These are phyloP conservation scores for Stichopus horrens DNA, from an alignment of 53 echinoderm and acorn worm species.

Conservation along the genomic window DNA sequence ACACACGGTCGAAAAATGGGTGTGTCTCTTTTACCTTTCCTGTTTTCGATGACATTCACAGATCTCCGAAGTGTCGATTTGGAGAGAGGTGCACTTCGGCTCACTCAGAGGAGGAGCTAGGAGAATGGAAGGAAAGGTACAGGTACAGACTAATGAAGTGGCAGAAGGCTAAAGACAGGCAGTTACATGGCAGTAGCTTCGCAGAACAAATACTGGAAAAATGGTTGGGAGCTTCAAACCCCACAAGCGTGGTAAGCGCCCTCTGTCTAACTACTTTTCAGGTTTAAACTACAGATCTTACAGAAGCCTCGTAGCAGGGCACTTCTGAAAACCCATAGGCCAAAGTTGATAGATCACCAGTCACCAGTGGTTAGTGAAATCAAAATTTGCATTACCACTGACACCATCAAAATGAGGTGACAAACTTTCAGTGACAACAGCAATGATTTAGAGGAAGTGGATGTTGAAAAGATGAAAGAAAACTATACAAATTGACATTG, in stretches of 20 bases:
- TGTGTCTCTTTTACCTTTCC: background rate
- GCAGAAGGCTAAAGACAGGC: slow-evolving; percentile 90
- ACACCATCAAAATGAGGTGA: too few species aligned
- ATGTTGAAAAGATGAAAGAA: too few species aligned
- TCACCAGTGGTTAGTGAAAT: too few species aligned
- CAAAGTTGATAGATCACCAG: too few species aligned
- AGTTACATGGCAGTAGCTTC: slow-evolving; percentile 94
- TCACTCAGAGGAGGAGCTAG: slow-evolving; percentile 93
- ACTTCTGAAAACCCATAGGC: too few species aligned
- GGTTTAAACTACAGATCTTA: too few species aligned
- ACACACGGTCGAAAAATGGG: background rate
- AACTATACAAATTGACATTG: too few species aligned
- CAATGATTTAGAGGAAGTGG: too few species aligned
- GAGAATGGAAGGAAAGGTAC: slow-evolving; percentile 96
- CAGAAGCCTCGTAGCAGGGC: too few species aligned
- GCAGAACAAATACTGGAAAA: slow-evolving; percentile 91
- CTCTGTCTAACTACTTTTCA: too few species aligned
- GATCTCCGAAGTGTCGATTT: slow-evolving; percentile 75
- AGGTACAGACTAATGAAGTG: slow-evolving; percentile 94
- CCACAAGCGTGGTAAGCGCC: slow-evolving; percentile 82
- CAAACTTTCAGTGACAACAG: too few species aligned
- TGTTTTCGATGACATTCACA: background rate
- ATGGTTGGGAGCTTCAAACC: slow-evolving; percentile 81
- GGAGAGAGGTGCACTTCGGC: slow-evolving; percentile 91
- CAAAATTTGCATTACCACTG: too few species aligned